Evolutionary conservation across 30 jellyfish, hydroid and myxozoan species (phyloP), one percentile per base, ranked within the genome.

Genomic region (Aurelia sp.): DNA sequence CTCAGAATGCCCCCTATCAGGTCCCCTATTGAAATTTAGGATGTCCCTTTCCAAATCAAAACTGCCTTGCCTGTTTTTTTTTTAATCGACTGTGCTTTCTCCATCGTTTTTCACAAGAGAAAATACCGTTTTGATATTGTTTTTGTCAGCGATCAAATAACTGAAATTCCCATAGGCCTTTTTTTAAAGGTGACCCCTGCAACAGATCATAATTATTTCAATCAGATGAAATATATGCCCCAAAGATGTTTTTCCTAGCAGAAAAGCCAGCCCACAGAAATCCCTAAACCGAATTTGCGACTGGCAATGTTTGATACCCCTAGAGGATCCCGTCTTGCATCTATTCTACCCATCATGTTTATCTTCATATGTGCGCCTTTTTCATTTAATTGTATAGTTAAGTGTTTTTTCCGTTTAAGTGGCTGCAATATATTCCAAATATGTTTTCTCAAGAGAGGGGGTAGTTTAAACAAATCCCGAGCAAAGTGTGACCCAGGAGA

Each of bases 311-410:
- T 63, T 63, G 74, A 19, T 63, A 1, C 30, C 81, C 81, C 81
- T 69, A 69, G 81, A 69, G 81, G 66, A 69, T 69, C 65, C 81
- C 81, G 6, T 69, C 81, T 69, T 69, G 81, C 60, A 44, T 69
- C 24, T 69, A 44, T 69, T 27, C 33, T 27, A 27, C 33, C n/a
- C n/a, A n/a, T 27, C 33, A 0, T 27, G 33, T 27, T 27, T 27
- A 27, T 2, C 33, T 27, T 27, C 33, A 0, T 27, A 0, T 27
- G 33, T 27, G 33, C 2, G 2, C 33, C 2, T 27, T 27, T 69
- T 69, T 69, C 81, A 1, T 69, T 5, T 4, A 2, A 69, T 5
- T 69, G 67, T 31, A 5, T 16, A 69, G 81, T 31, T 69, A 30
- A 69, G 4, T 16, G 81, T 30, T 1, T 69, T 19, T 69, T 69